Base-by-base conservation (phyloP, 2,888 invertebrate genomes). In the Agrochola macilenta region DNA sequence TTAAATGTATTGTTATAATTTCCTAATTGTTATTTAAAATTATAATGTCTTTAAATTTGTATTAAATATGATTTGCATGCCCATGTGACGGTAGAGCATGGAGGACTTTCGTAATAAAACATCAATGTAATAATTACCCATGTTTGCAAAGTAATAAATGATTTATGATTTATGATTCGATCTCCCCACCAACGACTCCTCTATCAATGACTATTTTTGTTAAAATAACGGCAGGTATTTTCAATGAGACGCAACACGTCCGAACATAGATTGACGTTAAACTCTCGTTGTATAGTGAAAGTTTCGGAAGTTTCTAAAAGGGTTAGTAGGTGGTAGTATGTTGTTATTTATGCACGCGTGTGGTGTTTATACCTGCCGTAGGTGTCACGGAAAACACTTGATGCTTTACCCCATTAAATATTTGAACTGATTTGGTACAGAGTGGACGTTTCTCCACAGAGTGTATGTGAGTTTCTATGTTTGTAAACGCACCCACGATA, bases 271-370 rank as follows among this genome's bases (percentile, higher is more conserved):
- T 68, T 58, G 43, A 43, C 58, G 43, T 57, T 52, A 64, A 75
- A 75, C 58, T 64, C 57, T 23, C 14, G 35, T 17, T 14, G 52
- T 64, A 46, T 46, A 20, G 26, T 58, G 66, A 68, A 82, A 82
- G 20, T 82, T 82, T 54, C 9, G 7, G 43, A 23, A 63, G 52
- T 65, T 30, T 35, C 63, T 30, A 77, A 82, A 81, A 71, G 68
- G 71, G 77, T 81, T 77, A 82, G 66, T 63, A 71, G 30, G 77
- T 20, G 82, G 82, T 68, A 7, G 35, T 26, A 46, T 58, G 71
- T 49, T 46, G 63, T 81, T 81, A 81, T 46, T 78, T 78, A 82
- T 78, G 71, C 63, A 69, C 71, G 64, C 49, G 52, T 60, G 17
- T 35, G 68, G 71, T 68, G 63, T 58, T 69, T 54, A 49, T 63